Evolutionary conservation across 2,888 invertebrate genomes (phyloP).

Genomic region (Tridacna gigas): DNA sequence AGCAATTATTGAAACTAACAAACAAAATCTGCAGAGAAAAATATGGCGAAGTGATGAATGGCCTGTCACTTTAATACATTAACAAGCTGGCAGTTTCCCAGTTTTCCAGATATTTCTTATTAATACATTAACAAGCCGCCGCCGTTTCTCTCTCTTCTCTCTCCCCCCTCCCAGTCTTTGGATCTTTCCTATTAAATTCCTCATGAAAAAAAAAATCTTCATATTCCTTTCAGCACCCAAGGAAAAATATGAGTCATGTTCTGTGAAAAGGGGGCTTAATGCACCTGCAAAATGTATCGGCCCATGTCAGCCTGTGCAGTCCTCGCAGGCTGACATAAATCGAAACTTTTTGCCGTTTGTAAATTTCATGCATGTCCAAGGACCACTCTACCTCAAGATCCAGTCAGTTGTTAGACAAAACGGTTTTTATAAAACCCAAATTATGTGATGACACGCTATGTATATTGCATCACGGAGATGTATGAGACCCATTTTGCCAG

Average conservation of each 20-base stretch:
- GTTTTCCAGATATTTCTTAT: neutral
- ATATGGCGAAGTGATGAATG: neutral
- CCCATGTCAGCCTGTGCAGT: too few species aligned
- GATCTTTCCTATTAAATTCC: neutral
- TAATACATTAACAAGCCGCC: neutral
- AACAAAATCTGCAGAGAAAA: neutral
- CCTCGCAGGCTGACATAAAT: too few species aligned
- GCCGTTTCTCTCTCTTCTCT: too few species aligned
- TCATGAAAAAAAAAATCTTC: neutral
- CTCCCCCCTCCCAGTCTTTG: neutral
- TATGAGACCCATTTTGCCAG: too few species aligned
- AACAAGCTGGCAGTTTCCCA: neutral
- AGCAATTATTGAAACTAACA: neutral
- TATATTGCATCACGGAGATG: too few species aligned
- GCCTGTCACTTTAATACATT: neutral
- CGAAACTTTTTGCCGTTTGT: too few species aligned
- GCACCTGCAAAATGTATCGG: too few species aligned
- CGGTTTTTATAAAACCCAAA: too few species aligned
- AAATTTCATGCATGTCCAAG: too few species aligned
- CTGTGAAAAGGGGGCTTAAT: neutral
- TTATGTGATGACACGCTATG: too few species aligned
- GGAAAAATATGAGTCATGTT: neutral
- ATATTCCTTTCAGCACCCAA: neutral
- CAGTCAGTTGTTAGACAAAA: too few species aligned
- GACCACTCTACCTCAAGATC: too few species aligned